A percentile compares a stretch with the other conserved stretches of the same genome.
These are phyloP conservation scores for Lophochroa leadbeateri DNA, from an alignment of 2,113 vertebrate genomes.

Conservation along the genomic window DNA sequence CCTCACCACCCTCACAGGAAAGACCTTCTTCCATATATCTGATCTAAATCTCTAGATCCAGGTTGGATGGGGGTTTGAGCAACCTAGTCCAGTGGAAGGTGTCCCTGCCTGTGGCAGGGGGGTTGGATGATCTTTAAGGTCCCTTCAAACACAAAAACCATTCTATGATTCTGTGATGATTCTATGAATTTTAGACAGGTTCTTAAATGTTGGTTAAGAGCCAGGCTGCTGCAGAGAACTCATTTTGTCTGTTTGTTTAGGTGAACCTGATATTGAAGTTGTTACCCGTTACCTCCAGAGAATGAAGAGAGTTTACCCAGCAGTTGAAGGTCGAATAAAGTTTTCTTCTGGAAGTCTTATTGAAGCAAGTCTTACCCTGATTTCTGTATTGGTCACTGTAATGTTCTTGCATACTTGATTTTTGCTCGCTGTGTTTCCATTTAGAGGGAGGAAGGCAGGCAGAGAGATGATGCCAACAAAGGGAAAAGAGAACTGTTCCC, in stretches of 20 bases:
- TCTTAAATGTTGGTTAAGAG: neutral
- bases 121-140: neutral
- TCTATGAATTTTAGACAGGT: neutral
- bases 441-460: neutral
- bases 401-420: slow-evolving; percentile 20
- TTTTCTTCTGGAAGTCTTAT: slow-evolving; percentile 66
- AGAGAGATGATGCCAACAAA: neutral
- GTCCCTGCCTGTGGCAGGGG: neutral
- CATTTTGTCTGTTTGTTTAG: slow-evolving; percentile 60
- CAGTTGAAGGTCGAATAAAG: slow-evolving; percentile 86
- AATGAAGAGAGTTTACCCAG: slow-evolving; percentile 81
- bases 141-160: neutral
- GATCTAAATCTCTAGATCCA: too few species aligned
- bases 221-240: neutral
- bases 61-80: neutral
- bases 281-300: slow-evolving; percentile 82
- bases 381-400: slow-evolving; percentile 10
- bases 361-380: slow-evolving; percentile 42
- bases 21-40: too few species aligned
- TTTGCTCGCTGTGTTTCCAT: neutral
- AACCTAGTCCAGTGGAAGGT: neutral
- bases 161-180: neutral
- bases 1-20: too few species aligned
- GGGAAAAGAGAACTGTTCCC: neutral
- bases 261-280: slow-evolving; percentile 83